phyloP scores from a whole-genome alignment of 2,797 vertebrate genomes.

The Enteromius fasciolatus region DNA sequence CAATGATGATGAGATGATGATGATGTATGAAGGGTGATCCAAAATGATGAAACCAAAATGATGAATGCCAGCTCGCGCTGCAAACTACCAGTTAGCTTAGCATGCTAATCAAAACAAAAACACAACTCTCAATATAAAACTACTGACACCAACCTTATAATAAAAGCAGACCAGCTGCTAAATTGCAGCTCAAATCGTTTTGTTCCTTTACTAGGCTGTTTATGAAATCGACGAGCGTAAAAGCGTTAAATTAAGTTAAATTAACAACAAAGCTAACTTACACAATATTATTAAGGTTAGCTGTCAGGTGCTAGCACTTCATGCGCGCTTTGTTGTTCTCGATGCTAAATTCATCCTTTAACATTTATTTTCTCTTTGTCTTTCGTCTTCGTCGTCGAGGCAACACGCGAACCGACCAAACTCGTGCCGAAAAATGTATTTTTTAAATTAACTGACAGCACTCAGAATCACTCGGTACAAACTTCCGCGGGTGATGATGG shows the following conservation, averaged over 20 bases:
- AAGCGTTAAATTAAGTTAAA: background rate
- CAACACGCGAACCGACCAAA: background rate
- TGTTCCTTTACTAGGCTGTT: background rate
- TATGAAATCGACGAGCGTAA: background rate
- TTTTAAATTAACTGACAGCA: conserved; percentile 47
- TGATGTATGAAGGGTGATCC: background rate
- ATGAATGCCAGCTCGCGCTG: background rate
- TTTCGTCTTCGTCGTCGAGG: background rate
- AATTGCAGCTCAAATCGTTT: background rate
- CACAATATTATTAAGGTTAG: background rate
- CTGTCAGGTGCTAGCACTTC: conserved; percentile 6
- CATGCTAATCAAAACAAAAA: conserved; percentile 43
- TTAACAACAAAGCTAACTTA: background rate
- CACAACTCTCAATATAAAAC: background rate
- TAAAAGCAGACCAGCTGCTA: background rate
- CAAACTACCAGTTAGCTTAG: conserved; percentile 16
- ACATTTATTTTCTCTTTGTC: background rate
- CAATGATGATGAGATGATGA: background rate
- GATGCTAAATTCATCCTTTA: background rate
- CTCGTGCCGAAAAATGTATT: background rate
- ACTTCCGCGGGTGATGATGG: conserved; percentile 47
- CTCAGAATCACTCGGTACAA: background rate
- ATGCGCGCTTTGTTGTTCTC: background rate
- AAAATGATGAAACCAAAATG: background rate
- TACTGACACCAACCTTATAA: background rate